A percentile compares a stretch with the other conserved stretches of the same genome.
phyloP scores from a whole-genome alignment of 64 coral and sea anemone species.

The Montipora foliosa region DNA sequence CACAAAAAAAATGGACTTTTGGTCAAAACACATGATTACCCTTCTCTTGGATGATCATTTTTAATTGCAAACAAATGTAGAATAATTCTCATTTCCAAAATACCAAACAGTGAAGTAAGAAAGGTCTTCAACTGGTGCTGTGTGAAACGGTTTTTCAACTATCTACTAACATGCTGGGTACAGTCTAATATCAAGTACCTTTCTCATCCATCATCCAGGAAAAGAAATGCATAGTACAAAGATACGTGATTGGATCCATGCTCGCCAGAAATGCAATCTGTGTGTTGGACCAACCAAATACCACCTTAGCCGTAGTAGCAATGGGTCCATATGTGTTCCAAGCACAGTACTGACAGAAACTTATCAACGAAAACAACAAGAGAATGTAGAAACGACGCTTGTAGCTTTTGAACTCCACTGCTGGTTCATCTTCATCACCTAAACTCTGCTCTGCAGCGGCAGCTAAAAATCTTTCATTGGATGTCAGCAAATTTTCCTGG shows the following conservation, averaged over 20 bases:
- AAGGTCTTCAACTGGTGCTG: too few relatives aligned
- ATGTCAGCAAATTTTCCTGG: neutral
- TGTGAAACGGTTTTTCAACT: too few relatives aligned
- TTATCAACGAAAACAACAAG: constrained; percentile 81
- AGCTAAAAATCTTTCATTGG: neutral
- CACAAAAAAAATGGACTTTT: too few relatives aligned
- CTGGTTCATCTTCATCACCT: neutral
- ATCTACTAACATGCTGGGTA: neutral
- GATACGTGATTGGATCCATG: constrained; percentile 98
- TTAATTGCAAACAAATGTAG: too few relatives aligned
- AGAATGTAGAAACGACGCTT: constrained; percentile 97
- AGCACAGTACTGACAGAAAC: constrained; percentile 89
- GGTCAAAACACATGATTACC: too few relatives aligned
- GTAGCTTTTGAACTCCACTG: constrained; percentile 57
- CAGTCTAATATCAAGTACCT: constrained; percentile 17
- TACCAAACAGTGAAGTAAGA: too few relatives aligned
- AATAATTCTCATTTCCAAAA: too few relatives aligned
- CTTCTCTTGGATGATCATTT: too few relatives aligned
- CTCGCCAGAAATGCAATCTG: constrained; percentile 92
- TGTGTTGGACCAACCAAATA: constrained; percentile 96
- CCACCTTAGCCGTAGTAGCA: constrained; percentile 86
- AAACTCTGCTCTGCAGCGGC: neutral
- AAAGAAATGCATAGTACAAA: constrained; percentile 91
- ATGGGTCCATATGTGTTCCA: constrained; percentile 98
- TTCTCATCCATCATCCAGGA: constrained; percentile 99